Conservation (phyloP, 1,140 invertebrate species). For the Teleogryllus occipitalis region DNA sequence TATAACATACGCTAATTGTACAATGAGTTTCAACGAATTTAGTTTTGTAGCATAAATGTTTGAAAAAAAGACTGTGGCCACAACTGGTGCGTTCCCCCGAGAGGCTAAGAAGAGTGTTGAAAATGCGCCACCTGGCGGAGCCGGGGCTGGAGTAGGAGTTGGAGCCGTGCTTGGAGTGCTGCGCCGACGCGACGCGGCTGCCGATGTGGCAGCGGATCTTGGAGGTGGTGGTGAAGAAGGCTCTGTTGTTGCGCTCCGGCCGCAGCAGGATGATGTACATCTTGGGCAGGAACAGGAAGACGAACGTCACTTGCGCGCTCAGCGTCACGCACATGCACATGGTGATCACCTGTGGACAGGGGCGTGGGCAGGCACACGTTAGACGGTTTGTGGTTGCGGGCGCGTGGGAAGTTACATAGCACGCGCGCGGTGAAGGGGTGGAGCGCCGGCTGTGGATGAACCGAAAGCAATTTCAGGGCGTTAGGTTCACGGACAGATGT, state of each 20-base stretch:
- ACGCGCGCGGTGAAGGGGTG: no score
- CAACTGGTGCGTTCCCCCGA: no score
- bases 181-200: constrained; percentile 37
- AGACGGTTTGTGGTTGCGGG: not conserved
- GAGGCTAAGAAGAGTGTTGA: no score
- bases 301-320: constrained; percentile 65
- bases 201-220: constrained; percentile 73
- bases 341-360: constrained; percentile 46
- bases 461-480: no score
- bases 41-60: no score
- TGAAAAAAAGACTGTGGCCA: no score
- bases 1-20: no score
- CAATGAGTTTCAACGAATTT: no score
- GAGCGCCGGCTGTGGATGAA: no score
- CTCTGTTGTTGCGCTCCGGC: constrained; percentile 69
- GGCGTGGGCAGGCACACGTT: not conserved
- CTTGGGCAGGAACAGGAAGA: constrained; percentile 71
- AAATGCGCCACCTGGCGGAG: constrained; percentile 20
- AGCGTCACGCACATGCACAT: constrained; percentile 62
- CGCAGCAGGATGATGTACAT: constrained; percentile 67
- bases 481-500: no score
- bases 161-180: constrained; percentile 23
- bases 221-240: constrained; percentile 69
- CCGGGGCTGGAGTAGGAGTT: constrained; percentile 19
- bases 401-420: no score